phyloP scores from a whole-genome alignment of 2,888 invertebrate genomes.

The Ellobium chinense region DNA sequence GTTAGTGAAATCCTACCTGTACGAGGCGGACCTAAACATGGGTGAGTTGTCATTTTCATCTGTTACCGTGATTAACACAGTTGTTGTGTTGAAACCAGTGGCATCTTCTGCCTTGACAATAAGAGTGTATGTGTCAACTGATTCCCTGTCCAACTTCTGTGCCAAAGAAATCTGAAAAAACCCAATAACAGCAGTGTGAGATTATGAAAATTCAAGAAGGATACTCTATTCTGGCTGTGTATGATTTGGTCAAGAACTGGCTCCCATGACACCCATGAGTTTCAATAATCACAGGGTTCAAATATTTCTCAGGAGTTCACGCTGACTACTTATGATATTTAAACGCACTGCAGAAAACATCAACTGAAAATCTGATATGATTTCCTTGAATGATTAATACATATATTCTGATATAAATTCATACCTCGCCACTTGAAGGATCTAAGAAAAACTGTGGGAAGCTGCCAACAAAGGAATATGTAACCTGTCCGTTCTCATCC shows the following conservation, averaged over 20 bases:
- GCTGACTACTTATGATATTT: too few species aligned
- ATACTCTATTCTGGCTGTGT: too few species aligned
- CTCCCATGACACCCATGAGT: too few species aligned
- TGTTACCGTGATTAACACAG: slow-evolving; percentile 62
- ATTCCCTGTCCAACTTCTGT: slow-evolving; percentile 59
- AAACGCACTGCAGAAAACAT: too few species aligned
- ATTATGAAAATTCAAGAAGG: too few species aligned
- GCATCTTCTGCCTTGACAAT: slow-evolving; percentile 62
- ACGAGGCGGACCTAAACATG: slow-evolving; percentile 53
- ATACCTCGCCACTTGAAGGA: slow-evolving; percentile 53
- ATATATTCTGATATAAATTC: too few species aligned
- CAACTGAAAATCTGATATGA: too few species aligned
- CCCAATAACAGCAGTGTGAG: too few species aligned
- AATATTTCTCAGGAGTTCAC: too few species aligned
- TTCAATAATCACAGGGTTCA: too few species aligned
- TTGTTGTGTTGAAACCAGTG: slow-evolving; percentile 54
- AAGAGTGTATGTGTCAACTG: slow-evolving; percentile 49
- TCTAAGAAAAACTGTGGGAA: slow-evolving; percentile 60
- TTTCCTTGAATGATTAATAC: too few species aligned
- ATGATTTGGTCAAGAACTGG: too few species aligned
- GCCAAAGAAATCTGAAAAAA: slow-evolving; percentile 55
- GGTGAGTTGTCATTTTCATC: slow-evolving; percentile 73
- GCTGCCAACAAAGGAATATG: slow-evolving; percentile 55
- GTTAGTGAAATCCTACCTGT: slow-evolving; percentile 52
- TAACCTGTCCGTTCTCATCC: slow-evolving; percentile 54